These are phyloP conservation scores for Nasonia giraulti DNA, from an alignment of 1,140 invertebrate species.

Conservation along the genomic window DNA sequence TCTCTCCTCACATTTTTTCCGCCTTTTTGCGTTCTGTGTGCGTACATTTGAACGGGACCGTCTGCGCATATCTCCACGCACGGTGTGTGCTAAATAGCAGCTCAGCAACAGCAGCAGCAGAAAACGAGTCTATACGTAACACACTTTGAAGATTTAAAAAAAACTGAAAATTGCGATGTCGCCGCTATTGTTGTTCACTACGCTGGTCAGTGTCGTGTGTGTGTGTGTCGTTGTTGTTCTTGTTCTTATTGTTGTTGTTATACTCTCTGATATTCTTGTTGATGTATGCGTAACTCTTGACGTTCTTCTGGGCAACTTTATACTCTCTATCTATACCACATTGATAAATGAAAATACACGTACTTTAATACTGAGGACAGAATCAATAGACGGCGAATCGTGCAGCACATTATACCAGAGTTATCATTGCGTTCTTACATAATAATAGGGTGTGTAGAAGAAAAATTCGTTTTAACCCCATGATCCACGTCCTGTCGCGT, in stretches of 20 bases:
- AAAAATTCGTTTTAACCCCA: conserved; percentile 42
- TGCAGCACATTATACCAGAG: conserved; percentile 18
- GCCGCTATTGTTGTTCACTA: conserved; percentile 62
- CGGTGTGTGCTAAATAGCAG: neutral
- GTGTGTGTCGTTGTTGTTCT: conserved; percentile 49
- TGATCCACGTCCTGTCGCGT: conserved; percentile 25
- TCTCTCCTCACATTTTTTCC: neutral
- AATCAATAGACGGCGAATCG: neutral
- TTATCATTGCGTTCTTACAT: neutral
- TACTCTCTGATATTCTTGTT: conserved; percentile 64
- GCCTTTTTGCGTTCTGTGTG: conserved; percentile 16
- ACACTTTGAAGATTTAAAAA: conserved; percentile 1
- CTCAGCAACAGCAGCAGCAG: neutral
- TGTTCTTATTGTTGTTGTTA: conserved; percentile 68
- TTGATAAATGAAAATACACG: neutral
- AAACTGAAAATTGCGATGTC: conserved; percentile 50
- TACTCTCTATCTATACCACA: neutral
- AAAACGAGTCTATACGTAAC: neutral
- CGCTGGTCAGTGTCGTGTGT: conserved; percentile 72
- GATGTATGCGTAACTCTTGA: conserved; percentile 2
- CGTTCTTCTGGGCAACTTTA: conserved; percentile 12
- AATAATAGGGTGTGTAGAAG: neutral
- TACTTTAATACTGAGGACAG: neutral
- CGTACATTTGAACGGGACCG: neutral
- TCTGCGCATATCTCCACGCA: neutral